Base-by-base conservation (phyloP, 35 echinoderm and acorn worm genomes). In the Ophioderma brevispina region DNA sequence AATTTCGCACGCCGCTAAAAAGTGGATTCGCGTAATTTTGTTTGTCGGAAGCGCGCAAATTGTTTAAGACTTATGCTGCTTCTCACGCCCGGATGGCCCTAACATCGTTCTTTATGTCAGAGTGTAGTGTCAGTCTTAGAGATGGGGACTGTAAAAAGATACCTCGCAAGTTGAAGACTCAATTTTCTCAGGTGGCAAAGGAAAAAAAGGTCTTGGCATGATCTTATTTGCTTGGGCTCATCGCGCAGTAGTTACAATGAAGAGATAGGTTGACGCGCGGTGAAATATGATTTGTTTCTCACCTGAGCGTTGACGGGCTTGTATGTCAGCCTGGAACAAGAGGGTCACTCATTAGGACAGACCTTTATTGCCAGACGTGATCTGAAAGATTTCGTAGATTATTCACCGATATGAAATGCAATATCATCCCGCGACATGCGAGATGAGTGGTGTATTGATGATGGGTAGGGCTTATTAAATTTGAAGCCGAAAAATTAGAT, bases 401-500 rank as follows among this genome's bases (percentile, higher is more conserved):
- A 64, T 85, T 85, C 83, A 36, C 52, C 52, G 31, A 85, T 85
- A 85, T 64, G 83, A 85, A 85, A 85, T 37, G 43, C 83, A 64
- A 85, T 85, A 85, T 85, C 49, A 59, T 64, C 55, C 83, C 1
- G 55, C 59, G 46, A 52, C 32, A 85, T 64, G 49, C 31, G 83
- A 59, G 33, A 52, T 36, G 52, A 59, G 43, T 11, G 25, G 49
- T 36, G 52, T 70, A 85, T 85, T 63, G 83, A 85, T 64, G 52
- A 35, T 59, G 83, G 36, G 83, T 64, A 13, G 83, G 36, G 52
- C 83, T 85, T 85, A 85, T 85, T 85, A 85, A 85, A 85, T 85
- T 85, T 85, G 50, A 85, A 85, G 83, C 83, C 55, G 37, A 85
- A 85, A 85, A 85, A 85, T 85, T 85, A 85, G 83, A 85, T 85